phyloP scores from a whole-genome alignment of 2,888 invertebrate species.

The Phorcus lineatus region DNA sequence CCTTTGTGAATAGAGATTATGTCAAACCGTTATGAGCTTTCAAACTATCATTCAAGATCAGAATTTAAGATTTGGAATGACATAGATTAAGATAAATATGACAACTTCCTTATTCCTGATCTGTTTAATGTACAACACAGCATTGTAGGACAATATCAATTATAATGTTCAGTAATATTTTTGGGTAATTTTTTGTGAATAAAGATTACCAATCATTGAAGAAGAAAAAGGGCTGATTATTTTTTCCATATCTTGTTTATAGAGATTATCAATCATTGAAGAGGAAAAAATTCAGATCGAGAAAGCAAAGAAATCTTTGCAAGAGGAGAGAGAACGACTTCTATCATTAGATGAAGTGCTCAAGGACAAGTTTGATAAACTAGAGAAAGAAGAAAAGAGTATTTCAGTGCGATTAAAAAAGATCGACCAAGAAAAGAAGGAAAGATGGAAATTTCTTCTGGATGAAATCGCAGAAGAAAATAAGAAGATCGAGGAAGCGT shows the following conservation, averaged over 20 bases:
- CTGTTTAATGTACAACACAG: too few relatives aligned
- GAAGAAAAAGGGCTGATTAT: too few relatives aligned
- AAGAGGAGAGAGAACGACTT: conserved; percentile 28
- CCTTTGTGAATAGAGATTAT: too few relatives aligned
- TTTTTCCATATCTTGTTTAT: background rate
- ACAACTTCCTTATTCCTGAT: too few relatives aligned
- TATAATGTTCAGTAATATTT: too few relatives aligned
- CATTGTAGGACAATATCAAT: too few relatives aligned
- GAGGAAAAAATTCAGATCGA: conserved; percentile 43
- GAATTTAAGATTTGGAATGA: too few relatives aligned
- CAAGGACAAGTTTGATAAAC: conserved; percentile 37
- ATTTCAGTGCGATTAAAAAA: conserved; percentile 18
- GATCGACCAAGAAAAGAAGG: conserved; percentile 49
- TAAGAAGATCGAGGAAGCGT: conserved; percentile 55
- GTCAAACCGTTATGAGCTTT: too few relatives aligned
- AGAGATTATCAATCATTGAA: conserved; percentile 33
- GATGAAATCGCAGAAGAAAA: conserved; percentile 50
- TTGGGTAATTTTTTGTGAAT: too few relatives aligned
- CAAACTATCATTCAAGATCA: too few relatives aligned
- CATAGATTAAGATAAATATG: too few relatives aligned
- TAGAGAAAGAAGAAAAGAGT: conserved; percentile 37
- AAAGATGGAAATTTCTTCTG: conserved; percentile 49
- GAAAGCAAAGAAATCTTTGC: conserved; percentile 36
- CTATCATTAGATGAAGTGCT: conserved; percentile 37
- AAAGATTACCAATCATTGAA: too few relatives aligned